These are phyloP conservation scores for Xenopus petersii DNA, from an alignment of 2,797 vertebrate genomes.

Conservation along the genomic window DNA sequence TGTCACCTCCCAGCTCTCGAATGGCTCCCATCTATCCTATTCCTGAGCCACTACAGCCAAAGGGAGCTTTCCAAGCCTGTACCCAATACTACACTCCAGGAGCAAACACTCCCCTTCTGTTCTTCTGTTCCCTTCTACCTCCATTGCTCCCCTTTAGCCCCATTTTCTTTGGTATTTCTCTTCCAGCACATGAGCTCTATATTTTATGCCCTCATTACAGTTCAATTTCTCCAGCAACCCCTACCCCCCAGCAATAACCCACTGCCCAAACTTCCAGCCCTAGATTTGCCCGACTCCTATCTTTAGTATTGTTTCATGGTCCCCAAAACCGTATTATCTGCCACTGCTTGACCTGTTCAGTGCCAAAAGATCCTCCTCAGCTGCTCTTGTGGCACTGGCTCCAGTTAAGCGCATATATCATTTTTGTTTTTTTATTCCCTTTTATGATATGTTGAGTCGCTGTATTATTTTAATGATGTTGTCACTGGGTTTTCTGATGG, in stretches of 20 bases:
- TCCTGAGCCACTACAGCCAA: constrained; percentile 64
- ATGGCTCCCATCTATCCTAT: constrained; percentile 87
- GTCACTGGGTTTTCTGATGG: constrained; percentile 38
- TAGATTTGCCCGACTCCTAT: not conserved
- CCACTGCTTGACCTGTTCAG: constrained; percentile 25
- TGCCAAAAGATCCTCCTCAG: constrained; percentile 12
- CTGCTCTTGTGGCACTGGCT: constrained; percentile 30
- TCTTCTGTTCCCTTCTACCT: not conserved
- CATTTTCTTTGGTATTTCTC: not conserved
- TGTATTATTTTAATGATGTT: constrained; percentile 47
- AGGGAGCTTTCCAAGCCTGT: not conserved
- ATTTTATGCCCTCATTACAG: not conserved
- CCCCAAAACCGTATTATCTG: constrained; percentile 1
- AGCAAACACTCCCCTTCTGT: constrained; percentile 3
- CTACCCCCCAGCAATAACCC: not conserved
- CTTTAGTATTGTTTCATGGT: constrained; percentile 27
- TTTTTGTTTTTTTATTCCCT: constrained; percentile 18
- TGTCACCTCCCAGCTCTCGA: constrained; percentile 89
- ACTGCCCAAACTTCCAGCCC: not conserved
- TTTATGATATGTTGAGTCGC: constrained; percentile 41
- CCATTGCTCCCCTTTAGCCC: not conserved
- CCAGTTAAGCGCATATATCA: constrained; percentile 18
- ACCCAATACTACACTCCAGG: not conserved
- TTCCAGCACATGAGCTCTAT: not conserved
- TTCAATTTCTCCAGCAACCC: not conserved